Base-by-base conservation (phyloP, 92 coral and sea anemone genomes). In the Porites divaricata region DNA sequence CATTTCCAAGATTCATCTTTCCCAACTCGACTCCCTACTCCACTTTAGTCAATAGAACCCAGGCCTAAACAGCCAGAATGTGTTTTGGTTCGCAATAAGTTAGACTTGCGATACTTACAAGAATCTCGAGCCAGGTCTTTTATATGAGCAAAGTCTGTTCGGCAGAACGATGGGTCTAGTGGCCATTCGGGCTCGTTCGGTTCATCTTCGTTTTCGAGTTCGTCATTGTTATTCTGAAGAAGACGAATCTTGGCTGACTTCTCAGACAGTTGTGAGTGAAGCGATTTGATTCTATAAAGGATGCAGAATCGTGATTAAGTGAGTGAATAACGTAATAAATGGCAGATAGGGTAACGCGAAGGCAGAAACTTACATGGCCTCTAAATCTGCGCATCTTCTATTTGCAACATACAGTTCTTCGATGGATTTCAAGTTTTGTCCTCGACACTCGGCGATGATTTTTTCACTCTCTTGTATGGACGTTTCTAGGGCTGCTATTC, bases 231-330 rank as follows among this genome's bases (percentile, higher is more conserved):
- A 48, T 54, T 64, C 41, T 72, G 89, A 8, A 86, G 24, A 50
- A 84, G 52, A 63, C 89, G 83, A 5, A 88, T 72, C 52, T 67
- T 75, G 17, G 91, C 83, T 61, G 88, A 85, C 74, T 84, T 92
- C 78, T 89, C 91, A 19, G 91, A 89, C 14, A 92, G 63, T 76
- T 92, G 90, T 70, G 85, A 75, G 74, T 92, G 93, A 16, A 92
- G 77, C 26, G 93, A 89, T 75, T 80, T 89, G 52, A 92, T 84
- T 52, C 95, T 92, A 35, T 25, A 76, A 1, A 19, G 56, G 13
- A 73, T 19, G 10, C 15, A 67, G 11, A 8, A 41, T 19, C 6
- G 81, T 15, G n/a, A 49, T n/a, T 41, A 17, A 8, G 16, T 8
- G 21, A 24, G n/a, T 26, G 15, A 20, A 20, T 66, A 6, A 25